Conservation (phyloP, 2,888 invertebrate genomes). For the Diaphora mendica region DNA sequence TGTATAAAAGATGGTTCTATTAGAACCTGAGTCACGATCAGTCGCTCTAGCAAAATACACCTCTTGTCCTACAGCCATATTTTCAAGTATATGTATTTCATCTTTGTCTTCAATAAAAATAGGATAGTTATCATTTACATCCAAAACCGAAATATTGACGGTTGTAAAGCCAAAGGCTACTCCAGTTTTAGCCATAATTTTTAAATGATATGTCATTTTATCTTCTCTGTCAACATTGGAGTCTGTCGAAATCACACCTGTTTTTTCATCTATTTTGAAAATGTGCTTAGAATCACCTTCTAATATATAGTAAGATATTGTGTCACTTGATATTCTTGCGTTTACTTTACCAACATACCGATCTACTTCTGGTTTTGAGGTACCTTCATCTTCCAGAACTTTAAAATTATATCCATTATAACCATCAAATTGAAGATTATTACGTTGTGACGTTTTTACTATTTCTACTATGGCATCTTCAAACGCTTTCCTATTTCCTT, state of each 20-base stretch:
- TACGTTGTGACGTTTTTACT: constrained; percentile 90
- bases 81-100: constrained; percentile 93
- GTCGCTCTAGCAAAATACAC: constrained; percentile 94
- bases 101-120: constrained; percentile 92
- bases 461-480: constrained; percentile 94
- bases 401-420: constrained; percentile 93
- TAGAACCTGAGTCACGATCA: constrained; percentile 96
- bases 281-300: constrained; percentile 92
- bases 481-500: constrained; percentile 90
- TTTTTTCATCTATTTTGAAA: constrained; percentile 93
- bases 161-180: constrained; percentile 91
- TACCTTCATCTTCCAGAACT: constrained; percentile 93
- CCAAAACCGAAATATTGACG: constrained; percentile 93
- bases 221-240: constrained; percentile 94
- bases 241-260: constrained; percentile 92
- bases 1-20: constrained; percentile 93
- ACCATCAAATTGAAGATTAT: constrained; percentile 91
- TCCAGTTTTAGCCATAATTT: constrained; percentile 92
- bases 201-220: constrained; percentile 91
- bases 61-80: constrained; percentile 97
- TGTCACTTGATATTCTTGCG: constrained; percentile 87
- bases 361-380: constrained; percentile 86
- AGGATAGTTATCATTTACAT: constrained; percentile 97
- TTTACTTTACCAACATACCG: constrained; percentile 93
- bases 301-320: constrained; percentile 91